Base-by-base conservation (phyloP, 1,140 invertebrate species). In the Acyrthosiphon pisum region DNA sequence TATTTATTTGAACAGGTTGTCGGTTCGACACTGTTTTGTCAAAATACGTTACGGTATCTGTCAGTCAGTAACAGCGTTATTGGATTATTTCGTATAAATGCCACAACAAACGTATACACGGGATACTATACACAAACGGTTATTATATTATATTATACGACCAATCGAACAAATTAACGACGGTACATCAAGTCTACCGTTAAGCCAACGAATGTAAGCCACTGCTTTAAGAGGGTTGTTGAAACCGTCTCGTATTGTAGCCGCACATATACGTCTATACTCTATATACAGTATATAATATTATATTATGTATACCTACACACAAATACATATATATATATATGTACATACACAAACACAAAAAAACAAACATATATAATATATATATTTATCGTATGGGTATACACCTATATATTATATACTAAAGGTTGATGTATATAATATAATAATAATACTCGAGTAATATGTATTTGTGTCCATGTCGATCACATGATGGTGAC, bases 31-130 rank as follows among this genome's bases (percentile, higher is more conserved):
- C 50, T 92, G 91, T 93, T 93, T 93, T 93, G 91, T 93, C 91
- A 93, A 93, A 93, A 93, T 93, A 93, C 91, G 81, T 93, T 83
- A 93, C 76, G 91, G 91, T 93, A 86, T 86, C 91, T 56, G 91
- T 93, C 91, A 93, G 91, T 93, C 81, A 86, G 91, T n/a, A 44
- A 53, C 81, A 48, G 90, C 30, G 90, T 76, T 92, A 76, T 83
- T 83, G 90, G 90, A 92, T 92, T 81, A 76, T 93, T 93, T 84
- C 46, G 68, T 44, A 41, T 41, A 83, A 53, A 93, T 84, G 81
- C 91, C 91, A 56, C 76, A 86, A 93, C 81, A 56, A 53, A 93
- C 48, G n/a, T 53, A 92, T 11, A 88, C 4, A n/a, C 83, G 41
- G 83, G 37, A 30, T 44, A 86, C 48, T 18, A 86, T 86, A 86